Base-by-base conservation (phyloP, 2,113 vertebrate species). In the Paedocypris sp. region DNA sequence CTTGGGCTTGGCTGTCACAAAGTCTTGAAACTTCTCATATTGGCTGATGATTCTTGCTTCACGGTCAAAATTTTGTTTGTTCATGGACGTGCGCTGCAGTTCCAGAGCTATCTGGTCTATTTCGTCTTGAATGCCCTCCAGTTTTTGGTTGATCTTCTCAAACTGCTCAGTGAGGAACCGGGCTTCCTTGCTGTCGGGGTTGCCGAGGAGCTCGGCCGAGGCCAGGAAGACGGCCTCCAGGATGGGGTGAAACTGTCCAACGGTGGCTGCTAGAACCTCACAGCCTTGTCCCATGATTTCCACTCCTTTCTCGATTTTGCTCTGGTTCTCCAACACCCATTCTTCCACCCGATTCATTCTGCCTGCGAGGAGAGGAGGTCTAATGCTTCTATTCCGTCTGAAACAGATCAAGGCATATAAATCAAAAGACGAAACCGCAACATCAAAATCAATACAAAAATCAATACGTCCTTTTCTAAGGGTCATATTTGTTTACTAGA, bases 1-100 rank as follows among this genome's bases (percentile, higher is more conserved):
- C 48, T 84, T 78, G 1, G 85, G 77, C 49, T 84, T 83, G 49
- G 83, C 79, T 0, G 76, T 85, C 61, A 87, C 67, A 51, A 88
- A 86, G 18, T 82, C 80, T 68, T 85, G 82, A 71, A 86, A 88
- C 76, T 85, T 88, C 22, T 86, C 85, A 1, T 86, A 88, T 76
- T 88, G 86, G 43, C 85, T 86, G 65, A 86, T 59, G 46, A 86
- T 86, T 52, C 85, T 77, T 0, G 70, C 85, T 72, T 87, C 86
- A 0, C 73, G 74, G 28, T 87, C 81, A 19, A 86, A 83, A 68
- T 84, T 85, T 60, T 83, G 79, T 76, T 86, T 87, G 71, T 87
- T 86, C 78, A 87, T 54, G 0, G 78, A 80, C 0, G 77, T 72
- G 41, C 20, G 73, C 62, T 80, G 75, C 45, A 83, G 50, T 61